phyloP scores from a whole-genome alignment of 2,888 invertebrate genomes.

The Dryobota labecula region DNA sequence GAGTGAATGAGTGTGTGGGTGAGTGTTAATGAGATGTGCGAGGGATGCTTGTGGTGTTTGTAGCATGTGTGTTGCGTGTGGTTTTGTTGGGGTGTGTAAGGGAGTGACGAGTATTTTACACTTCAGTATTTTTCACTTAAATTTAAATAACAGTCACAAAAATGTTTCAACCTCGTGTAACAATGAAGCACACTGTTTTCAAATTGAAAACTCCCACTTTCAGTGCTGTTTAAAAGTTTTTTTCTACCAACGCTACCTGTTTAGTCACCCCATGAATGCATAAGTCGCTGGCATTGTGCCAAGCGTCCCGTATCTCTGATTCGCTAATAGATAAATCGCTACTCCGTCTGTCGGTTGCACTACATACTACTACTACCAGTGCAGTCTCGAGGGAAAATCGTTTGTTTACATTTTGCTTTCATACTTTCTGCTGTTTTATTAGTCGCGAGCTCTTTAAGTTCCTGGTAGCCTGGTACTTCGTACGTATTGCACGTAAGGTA shows the following conservation, averaged over 20 bases:
- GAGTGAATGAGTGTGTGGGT: too few relatives aligned
- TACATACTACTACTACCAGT: constrained; percentile 44
- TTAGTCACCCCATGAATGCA: constrained; percentile 73
- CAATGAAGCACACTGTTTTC: background rate
- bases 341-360: constrained; percentile 62
- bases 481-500: background rate
- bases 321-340: constrained; percentile 80
- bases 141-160: background rate
- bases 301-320: constrained; percentile 75
- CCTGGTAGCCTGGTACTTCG: constrained; percentile 57
- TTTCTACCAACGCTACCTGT: constrained; percentile 64
- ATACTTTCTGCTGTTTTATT: constrained; percentile 52
- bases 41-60: too few relatives aligned
- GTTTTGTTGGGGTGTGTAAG: too few relatives aligned
- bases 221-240: constrained; percentile 20
- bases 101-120: too few relatives aligned
- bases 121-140: too few relatives aligned
- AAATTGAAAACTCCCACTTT: constrained; percentile 28
- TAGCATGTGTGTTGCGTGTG: too few relatives aligned
- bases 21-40: too few relatives aligned
- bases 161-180: background rate
- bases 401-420: constrained; percentile 63
- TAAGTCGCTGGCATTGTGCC: constrained; percentile 74
- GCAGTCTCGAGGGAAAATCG: constrained; percentile 56
- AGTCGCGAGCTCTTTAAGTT: constrained; percentile 32